Conservation (phyloP, 2,888 invertebrate species). For the Acanthosepion lycidas region DNA sequence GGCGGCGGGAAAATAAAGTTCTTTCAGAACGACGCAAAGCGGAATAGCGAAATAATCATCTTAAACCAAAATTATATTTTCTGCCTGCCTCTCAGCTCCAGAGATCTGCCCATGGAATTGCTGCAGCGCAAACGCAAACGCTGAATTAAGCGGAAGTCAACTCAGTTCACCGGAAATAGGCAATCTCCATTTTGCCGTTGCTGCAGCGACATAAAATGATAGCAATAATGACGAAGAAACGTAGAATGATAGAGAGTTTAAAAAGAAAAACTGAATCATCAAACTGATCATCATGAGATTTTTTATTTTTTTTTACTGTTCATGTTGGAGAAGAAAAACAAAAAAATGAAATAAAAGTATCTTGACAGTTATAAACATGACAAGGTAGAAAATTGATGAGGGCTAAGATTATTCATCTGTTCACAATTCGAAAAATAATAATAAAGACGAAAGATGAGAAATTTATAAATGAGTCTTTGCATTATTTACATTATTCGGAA, state of each 20-base stretch:
- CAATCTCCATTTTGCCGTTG: not conserved
- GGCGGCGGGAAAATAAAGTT: not conserved
- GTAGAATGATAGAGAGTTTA: not conserved
- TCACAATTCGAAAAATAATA: not conserved
- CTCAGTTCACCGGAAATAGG: not conserved
- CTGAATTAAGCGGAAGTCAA: not conserved
- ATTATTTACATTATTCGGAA: no score
- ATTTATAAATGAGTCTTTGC: not conserved
- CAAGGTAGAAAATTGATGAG: not conserved
- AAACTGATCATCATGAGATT: no score
- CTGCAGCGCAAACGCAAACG: not conserved
- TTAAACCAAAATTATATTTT: conserved; percentile 33
- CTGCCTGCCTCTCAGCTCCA: not conserved
- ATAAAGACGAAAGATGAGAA: not conserved
- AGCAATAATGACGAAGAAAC: not conserved
- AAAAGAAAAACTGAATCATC: not conserved
- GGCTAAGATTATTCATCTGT: not conserved
- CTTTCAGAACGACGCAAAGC: not conserved
- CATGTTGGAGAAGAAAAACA: not conserved
- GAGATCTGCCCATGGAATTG: not conserved
- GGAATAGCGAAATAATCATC: not conserved
- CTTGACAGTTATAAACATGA: not conserved
- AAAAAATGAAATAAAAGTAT: not conserved
- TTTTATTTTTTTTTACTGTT: not conserved
- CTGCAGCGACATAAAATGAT: not conserved